Evolutionary conservation across 1,140 invertebrate species (phyloP).

Genomic region (honey bee (Apis mellifera)): DNA sequence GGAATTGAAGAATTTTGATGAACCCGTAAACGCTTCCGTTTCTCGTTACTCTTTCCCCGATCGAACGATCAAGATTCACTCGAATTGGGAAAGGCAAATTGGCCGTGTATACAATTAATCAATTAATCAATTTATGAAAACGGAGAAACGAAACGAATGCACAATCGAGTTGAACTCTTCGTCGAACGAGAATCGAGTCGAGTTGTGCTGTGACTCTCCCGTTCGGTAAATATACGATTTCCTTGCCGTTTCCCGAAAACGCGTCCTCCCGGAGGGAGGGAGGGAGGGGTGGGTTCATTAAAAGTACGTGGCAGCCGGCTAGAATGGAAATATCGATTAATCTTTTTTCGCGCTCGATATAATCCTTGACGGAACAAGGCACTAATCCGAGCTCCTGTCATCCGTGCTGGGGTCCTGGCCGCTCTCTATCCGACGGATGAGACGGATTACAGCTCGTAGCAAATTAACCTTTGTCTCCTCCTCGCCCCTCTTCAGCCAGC

Average conservation of each 20-base stretch:
- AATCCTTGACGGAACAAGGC: constrained; percentile 80
- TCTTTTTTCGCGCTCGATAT: constrained; percentile 79
- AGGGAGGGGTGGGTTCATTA: constrained; percentile 68
- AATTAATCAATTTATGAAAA: background rate
- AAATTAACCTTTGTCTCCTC: constrained; percentile 78
- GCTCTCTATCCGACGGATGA: constrained; percentile 71
- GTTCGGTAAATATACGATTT: constrained; percentile 16
- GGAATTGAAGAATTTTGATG: background rate
- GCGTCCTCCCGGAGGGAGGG: too few relatives aligned
- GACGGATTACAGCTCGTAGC: constrained; percentile 79
- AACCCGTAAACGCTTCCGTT: background rate
- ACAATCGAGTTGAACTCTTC: too few relatives aligned
- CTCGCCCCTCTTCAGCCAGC: background rate
- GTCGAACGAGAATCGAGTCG: background rate
- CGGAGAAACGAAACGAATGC: background rate
- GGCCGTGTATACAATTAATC: too few relatives aligned
- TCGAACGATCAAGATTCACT: background rate
- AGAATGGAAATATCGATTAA: constrained; percentile 75
- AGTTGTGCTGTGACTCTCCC: background rate
- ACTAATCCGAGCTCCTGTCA: constrained; percentile 78
- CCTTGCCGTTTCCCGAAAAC: background rate
- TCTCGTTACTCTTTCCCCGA: background rate
- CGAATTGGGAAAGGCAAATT: background rate
- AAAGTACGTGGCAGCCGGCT: constrained; percentile 67
- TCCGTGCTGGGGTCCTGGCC: constrained; percentile 63